phyloP scores from a whole-genome alignment of 1,140 invertebrate genomes.

The Octopus bimaculoides region DNA sequence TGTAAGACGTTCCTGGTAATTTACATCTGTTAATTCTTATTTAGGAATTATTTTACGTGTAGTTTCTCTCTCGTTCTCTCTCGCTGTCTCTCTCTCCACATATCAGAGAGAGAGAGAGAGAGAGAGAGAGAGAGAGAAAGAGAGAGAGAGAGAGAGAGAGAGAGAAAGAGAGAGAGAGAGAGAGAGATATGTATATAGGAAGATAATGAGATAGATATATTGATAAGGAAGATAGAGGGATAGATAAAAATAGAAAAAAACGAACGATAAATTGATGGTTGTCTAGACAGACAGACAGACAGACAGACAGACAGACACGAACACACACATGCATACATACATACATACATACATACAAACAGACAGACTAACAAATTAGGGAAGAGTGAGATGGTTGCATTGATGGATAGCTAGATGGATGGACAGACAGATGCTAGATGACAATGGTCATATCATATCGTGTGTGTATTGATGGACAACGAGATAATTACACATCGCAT shows the following conservation, averaged over 20 bases:
- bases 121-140: neutral
- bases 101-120: neutral
- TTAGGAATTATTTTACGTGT: neutral
- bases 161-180: neutral
- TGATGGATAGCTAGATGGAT: too few relatives aligned
- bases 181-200: neutral
- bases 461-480: too few relatives aligned
- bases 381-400: too few relatives aligned
- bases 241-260: neutral
- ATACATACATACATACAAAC: too few relatives aligned
- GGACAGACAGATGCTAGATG: too few relatives aligned
- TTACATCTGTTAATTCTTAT: neutral
- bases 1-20: too few relatives aligned
- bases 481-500: too few relatives aligned
- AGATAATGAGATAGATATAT: neutral
- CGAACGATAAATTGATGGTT: neutral
- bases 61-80: slow-evolving; percentile 14
- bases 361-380: too few relatives aligned
- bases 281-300: neutral
- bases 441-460: too few relatives aligned
- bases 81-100: slow-evolving; percentile 14
- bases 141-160: neutral
- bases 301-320: neutral
- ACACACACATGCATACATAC: neutral
- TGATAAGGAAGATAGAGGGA: neutral